Evolutionary conservation across 1,140 invertebrate genomes (phyloP), one percentile per base, ranked within the genome.

Genomic region (Nixonia krombeini): DNA sequence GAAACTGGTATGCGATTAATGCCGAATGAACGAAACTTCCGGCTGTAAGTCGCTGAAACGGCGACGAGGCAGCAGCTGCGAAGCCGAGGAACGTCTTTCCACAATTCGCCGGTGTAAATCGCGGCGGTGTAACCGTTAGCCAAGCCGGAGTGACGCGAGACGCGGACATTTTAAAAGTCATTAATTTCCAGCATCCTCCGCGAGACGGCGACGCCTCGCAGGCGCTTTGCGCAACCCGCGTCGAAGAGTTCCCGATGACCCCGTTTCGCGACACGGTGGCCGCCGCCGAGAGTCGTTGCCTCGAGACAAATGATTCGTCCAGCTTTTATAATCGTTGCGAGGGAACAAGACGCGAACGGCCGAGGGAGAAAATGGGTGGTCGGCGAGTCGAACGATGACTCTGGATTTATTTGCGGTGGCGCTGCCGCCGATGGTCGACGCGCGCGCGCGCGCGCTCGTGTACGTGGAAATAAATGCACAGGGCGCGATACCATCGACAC

Each of bases 291-390:
- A 8, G 18, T 28, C 4, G 40, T 58, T 62, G 53, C 49, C 58
- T 68, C 38, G 23, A 76, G 73, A 80, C 71, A 76, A 81, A 79
- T 80, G 79, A 70, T 78, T 70, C 77, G 78, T 80, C 72, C 66
- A 70, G 61, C 53, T 46, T n/a, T n/a, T 47, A 68, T 68, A 77
- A 82, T 82, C 78, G 56, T 41, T 66, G 62, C 62, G 81, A 82
- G 79, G 81, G 81, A 80, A 82, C 74, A 74, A 75, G 73, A 73
- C 72, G 70, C 73, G n/a, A 68, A 61, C 58, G 50, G 53, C 58
- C 69, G 56, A 64, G 51, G 59, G 63, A 70, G 76, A 58, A 78
- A 75, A 79, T 82, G 80, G 80, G 79, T 81, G 80, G 80, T 78
- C 80, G 68, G 51, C 42, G 59, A n/a, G n/a, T 64, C 66, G 52